These are phyloP conservation scores for Ctenosaura bakeri DNA, from an alignment of 2,797 vertebrate species.

Conservation along the genomic window DNA sequence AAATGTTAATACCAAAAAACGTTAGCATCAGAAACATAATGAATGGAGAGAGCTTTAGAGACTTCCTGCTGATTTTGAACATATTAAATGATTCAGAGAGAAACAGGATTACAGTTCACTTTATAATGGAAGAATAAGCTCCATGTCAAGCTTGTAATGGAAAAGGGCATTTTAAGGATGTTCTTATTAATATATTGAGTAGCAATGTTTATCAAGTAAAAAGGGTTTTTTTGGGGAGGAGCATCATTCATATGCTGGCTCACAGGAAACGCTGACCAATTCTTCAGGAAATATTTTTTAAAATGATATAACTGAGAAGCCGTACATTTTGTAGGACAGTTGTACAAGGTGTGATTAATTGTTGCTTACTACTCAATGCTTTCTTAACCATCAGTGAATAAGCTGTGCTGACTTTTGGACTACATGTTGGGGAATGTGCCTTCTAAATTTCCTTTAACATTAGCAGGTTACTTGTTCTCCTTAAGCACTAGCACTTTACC, in stretches of 20 bases:
- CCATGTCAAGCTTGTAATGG: constrained; percentile 41
- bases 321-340: constrained; percentile 45
- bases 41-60: constrained; percentile 33
- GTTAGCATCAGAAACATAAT: constrained; percentile 57
- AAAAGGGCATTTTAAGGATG: constrained; percentile 50
- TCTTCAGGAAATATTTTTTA: constrained; percentile 41
- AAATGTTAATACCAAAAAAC: constrained; percentile 21
- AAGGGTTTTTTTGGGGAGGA: constrained; percentile 14
- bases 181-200: constrained; percentile 46
- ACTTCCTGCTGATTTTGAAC: constrained; percentile 61
- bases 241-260: neutral
- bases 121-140: constrained; percentile 40
- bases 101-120: constrained; percentile 53
- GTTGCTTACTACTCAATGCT: constrained; percentile 40
- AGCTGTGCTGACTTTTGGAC: constrained; percentile 50
- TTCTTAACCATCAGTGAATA: constrained; percentile 51
- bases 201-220: constrained; percentile 47
- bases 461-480: constrained; percentile 41
- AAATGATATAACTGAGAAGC: constrained; percentile 54
- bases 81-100: constrained; percentile 45
- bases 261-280: constrained; percentile 35
- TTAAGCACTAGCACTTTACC: constrained; percentile 1
- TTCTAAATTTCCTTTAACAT: constrained; percentile 28
- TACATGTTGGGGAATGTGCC: constrained; percentile 18
- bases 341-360: constrained; percentile 36